Percentiles rank a stretch among this genome's conserved stretches.
phyloP scores from a whole-genome alignment of 2,113 vertebrate genomes.

The Gymnarchus niloticus region DNA sequence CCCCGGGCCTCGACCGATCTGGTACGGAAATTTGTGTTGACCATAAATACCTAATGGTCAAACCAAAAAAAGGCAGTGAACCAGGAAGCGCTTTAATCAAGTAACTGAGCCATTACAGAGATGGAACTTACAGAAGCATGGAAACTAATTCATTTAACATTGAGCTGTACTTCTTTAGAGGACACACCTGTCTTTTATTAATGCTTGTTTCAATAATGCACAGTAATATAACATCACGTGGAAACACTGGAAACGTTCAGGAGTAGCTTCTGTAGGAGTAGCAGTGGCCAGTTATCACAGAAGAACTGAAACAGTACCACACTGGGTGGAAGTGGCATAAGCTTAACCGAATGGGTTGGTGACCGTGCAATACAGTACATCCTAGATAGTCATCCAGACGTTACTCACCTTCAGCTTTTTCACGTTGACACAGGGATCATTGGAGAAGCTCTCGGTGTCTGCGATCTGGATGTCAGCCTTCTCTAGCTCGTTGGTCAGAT shows the following conservation, averaged over 20 bases:
- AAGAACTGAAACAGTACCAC: neutral
- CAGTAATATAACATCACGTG: neutral
- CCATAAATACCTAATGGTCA: no score
- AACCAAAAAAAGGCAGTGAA: neutral
- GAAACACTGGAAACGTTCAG: neutral
- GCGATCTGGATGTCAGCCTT: conserved; percentile 94
- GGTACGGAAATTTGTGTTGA: no score
- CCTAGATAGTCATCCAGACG: neutral
- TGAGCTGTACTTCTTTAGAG: neutral
- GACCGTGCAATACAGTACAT: no score
- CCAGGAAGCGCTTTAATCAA: neutral
- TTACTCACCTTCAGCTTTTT: conserved; percentile 93
- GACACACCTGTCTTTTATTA: neutral
- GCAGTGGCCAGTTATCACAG: neutral
- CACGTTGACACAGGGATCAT: conserved; percentile 93
- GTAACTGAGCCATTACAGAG: neutral
- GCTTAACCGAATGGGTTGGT: neutral
- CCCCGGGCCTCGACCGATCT: no score
- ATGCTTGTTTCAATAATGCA: neutral
- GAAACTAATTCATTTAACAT: neutral
- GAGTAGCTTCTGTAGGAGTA: neutral
- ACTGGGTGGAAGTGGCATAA: neutral
- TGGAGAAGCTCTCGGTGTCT: conserved; percentile 96
- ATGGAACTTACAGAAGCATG: neutral
- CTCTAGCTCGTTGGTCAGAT: conserved; percentile 89